Percentiles rank a stretch among this genome's conserved stretches.
phyloP scores from a whole-genome alignment of 2,797 vertebrate species.

The Argya squamiceps region DNA sequence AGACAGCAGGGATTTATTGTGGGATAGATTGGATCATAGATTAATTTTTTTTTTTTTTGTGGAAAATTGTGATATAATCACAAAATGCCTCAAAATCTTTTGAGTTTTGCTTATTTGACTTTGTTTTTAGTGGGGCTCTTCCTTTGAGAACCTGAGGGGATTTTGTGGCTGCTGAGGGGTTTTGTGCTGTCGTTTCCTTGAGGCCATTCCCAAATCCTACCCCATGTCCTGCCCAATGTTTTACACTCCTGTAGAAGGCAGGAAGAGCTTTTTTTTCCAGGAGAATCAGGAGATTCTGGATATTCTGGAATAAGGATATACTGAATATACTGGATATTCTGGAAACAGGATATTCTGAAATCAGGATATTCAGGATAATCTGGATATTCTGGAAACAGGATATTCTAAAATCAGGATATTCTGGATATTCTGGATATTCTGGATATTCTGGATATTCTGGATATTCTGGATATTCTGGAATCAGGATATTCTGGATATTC shows the following conservation, averaged over 20 bases:
- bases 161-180: slow-evolving; percentile 38
- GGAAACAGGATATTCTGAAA: too few species aligned
- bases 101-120: neutral
- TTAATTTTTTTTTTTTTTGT: neutral
- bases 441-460: too few species aligned
- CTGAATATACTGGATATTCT: too few species aligned
- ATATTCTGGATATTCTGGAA: too few species aligned
- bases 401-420: too few species aligned
- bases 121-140: neutral
- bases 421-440: too few species aligned
- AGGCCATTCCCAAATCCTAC: neutral
- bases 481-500: too few species aligned
- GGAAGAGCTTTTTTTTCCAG: neutral
- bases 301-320: too few species aligned
- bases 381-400: too few species aligned
- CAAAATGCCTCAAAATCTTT: neutral
- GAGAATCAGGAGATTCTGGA: neutral
- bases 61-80: neutral
- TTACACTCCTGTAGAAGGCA: neutral
- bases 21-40: neutral
- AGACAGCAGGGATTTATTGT: neutral
- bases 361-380: neutral
- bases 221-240: neutral
- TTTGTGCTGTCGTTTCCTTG: slow-evolving; percentile 48
- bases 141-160: slow-evolving; percentile 1